phyloP scores from a whole-genome alignment of 2,113 vertebrate genomes.

The Brachypodius melanocephalos region DNA sequence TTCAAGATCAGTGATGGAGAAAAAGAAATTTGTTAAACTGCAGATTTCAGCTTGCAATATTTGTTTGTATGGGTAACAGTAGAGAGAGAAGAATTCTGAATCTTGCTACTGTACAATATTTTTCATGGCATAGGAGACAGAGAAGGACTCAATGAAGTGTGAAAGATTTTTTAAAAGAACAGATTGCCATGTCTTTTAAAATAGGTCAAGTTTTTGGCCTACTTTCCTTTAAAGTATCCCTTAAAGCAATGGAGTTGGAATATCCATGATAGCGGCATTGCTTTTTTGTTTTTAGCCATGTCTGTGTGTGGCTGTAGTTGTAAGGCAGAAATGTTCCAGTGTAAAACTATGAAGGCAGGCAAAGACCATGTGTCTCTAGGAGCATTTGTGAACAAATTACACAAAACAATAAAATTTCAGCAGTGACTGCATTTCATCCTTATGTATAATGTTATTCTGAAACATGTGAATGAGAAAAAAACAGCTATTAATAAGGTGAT shows the following conservation, averaged over 20 bases:
- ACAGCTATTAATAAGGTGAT: background rate
- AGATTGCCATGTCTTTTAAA: slow-evolving; percentile 63
- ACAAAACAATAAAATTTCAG: background rate
- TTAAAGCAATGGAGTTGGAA: slow-evolving; percentile 35
- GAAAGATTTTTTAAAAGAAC: slow-evolving; percentile 57
- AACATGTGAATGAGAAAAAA: background rate
- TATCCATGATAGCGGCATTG: background rate
- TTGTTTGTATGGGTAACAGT: background rate
- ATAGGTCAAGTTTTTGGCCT: slow-evolving; percentile 67
- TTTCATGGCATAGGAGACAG: slow-evolving; percentile 15
- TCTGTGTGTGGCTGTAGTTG: background rate
- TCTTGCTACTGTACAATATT: background rate
- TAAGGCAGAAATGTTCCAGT: background rate
- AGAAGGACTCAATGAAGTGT: slow-evolving; percentile 40
- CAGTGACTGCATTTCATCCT: background rate
- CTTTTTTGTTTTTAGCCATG: background rate
- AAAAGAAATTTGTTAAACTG: background rate
- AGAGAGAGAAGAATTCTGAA: background rate
- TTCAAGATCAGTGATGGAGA: background rate
- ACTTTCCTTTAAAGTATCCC: slow-evolving; percentile 34
- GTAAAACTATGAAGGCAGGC: background rate
- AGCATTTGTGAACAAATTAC: background rate
- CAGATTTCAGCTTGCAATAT: background rate
- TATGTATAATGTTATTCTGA: background rate
- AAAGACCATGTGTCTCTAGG: background rate